Evolutionary conservation across 2,797 vertebrate species (phyloP).

Genomic region (Crotalus adamanteus): DNA sequence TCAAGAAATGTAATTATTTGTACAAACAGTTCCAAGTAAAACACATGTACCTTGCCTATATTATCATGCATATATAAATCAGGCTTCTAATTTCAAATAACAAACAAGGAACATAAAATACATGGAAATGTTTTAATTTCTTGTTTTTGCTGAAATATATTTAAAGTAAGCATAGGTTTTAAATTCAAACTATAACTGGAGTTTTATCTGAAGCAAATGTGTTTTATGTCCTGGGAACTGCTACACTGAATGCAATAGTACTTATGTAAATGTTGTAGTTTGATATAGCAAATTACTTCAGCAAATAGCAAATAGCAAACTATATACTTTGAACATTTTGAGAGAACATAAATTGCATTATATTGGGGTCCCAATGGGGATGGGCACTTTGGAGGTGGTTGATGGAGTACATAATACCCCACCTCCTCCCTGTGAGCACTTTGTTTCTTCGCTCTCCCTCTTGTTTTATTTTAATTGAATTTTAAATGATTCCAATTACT

Average conservation of each 20-base stretch:
- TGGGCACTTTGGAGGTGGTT: not conserved
- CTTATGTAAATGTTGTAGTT: not conserved
- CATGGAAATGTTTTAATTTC: not conserved
- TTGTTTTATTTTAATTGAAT: not conserved
- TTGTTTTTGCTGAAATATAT: conserved; percentile 18
- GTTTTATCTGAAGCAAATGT: not conserved
- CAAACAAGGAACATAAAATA: not conserved
- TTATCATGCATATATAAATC: not conserved
- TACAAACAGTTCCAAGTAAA: not conserved
- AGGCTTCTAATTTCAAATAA: not conserved
- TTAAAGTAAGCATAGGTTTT: not conserved
- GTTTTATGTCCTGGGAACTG: not conserved
- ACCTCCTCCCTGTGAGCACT: not conserved
- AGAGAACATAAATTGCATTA: not conserved
- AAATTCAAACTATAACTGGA: not conserved
- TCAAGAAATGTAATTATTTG: conserved; percentile 4
- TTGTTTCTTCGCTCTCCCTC: not conserved
- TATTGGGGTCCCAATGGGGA: not conserved
- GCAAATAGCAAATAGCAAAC: not conserved
- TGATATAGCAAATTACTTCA: conserved; percentile 32
- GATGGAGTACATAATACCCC: not conserved
- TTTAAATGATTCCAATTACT: not conserved
- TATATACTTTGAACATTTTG: not conserved
- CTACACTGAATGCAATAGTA: not conserved
- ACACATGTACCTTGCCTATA: not conserved